Evolutionary conservation across 2,797 vertebrate genomes (phyloP).

Genomic region (Malurus splendens): DNA sequence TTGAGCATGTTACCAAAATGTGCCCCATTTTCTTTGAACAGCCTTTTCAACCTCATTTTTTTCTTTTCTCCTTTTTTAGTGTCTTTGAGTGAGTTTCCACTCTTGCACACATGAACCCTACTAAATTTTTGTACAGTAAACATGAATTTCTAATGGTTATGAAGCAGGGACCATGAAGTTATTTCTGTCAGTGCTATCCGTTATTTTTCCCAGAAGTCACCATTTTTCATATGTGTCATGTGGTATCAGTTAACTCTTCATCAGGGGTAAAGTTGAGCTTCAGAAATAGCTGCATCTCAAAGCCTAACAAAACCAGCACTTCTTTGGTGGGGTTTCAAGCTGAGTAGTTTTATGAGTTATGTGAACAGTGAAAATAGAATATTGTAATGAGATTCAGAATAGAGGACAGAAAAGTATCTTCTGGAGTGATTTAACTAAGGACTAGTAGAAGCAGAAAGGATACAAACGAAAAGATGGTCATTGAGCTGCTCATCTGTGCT

Average conservation of each 20-base stretch:
- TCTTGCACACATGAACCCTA: not conserved
- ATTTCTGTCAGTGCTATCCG: not conserved
- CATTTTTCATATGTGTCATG: not conserved
- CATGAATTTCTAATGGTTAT: not conserved
- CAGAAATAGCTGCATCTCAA: not conserved
- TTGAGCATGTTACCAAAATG: not conserved
- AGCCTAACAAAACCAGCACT: not conserved
- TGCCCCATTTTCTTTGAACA: not conserved
- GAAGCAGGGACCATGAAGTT: not conserved
- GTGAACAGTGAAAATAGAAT: not conserved
- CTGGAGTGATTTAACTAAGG: not conserved
- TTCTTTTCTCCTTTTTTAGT: not conserved
- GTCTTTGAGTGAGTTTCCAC: not conserved
- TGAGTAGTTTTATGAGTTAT: not conserved
- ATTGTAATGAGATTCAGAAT: not conserved
- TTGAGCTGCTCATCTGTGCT: not conserved
- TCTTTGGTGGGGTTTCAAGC: not conserved
- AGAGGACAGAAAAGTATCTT: not conserved
- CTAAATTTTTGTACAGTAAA: not conserved
- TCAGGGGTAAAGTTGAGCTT: not conserved
- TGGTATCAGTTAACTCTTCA: not conserved
- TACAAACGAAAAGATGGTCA: not conserved
- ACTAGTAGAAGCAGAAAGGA: not conserved
- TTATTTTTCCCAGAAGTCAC: not conserved
- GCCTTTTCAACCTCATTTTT: not conserved